Conservation (phyloP, 2,797 vertebrate genomes). For the Pachyuromys duprasi region DNA sequence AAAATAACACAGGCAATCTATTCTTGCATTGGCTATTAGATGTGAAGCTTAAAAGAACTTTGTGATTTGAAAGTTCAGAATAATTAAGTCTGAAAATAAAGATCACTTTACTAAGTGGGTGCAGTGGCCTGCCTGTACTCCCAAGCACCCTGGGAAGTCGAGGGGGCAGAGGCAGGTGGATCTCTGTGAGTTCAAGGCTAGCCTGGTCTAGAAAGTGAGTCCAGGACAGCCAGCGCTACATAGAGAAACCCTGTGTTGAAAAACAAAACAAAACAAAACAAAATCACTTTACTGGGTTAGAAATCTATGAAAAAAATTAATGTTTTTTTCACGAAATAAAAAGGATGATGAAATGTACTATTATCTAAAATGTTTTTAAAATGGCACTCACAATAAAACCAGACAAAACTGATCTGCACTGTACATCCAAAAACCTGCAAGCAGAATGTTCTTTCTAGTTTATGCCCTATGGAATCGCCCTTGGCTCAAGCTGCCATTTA, state of each 20-base stretch:
- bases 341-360: neutral
- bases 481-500: constrained; percentile 13
- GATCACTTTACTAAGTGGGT: neutral
- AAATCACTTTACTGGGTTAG: constrained; percentile 24
- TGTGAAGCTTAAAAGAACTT: neutral
- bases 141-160: no score
- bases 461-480: neutral
- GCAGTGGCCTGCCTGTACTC: no score
- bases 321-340: neutral
- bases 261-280: neutral
- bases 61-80: constrained; percentile 3
- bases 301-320: neutral
- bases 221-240: no score
- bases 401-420: neutral
- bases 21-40: neutral
- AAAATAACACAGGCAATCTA: neutral
- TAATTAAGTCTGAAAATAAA: constrained; percentile 48
- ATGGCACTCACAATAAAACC: neutral
- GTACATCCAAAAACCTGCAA: constrained; percentile 26
- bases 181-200: no score
- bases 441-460: neutral
- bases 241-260: no score
- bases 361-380: constrained; percentile 26
- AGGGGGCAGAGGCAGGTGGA: no score
- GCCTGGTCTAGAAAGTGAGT: no score